Conservation (phyloP, 2,113 vertebrate genomes). For the Hipposideros armiger region DNA sequence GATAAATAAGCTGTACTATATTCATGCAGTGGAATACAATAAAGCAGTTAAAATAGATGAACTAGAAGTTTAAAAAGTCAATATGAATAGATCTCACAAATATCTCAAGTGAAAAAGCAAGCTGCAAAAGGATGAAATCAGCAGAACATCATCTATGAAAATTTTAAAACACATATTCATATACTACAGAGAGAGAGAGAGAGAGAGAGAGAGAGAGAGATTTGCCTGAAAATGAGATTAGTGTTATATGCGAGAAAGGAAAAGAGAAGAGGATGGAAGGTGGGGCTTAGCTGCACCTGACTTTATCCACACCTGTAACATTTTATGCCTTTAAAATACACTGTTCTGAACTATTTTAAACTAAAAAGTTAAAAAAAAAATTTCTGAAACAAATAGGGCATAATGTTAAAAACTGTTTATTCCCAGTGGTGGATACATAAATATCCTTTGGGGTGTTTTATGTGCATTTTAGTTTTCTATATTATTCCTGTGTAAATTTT, state of each 20-base stretch:
- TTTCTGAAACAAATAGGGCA: not conserved
- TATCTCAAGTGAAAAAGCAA: not conserved
- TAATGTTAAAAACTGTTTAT: not conserved
- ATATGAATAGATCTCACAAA: not conserved
- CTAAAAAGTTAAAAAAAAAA: not conserved
- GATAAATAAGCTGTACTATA: not conserved
- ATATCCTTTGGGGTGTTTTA: slow-evolving; percentile 52
- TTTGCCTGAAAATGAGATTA: not conserved
- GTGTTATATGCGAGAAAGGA: not conserved
- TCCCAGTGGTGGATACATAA: not conserved
- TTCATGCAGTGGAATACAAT: not conserved
- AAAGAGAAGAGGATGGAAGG: not conserved
- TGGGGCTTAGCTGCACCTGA: not conserved
- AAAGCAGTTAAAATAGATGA: not conserved
- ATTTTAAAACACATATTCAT: not conserved
- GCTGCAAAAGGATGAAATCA: slow-evolving; percentile 9
- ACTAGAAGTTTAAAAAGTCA: not conserved
- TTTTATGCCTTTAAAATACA: slow-evolving; percentile 34
- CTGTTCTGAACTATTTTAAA: slow-evolving; percentile 47
- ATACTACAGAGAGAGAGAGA: too few relatives aligned
- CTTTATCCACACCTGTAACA: not conserved
- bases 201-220: not conserved
- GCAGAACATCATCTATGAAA: not conserved
- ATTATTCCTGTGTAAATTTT: slow-evolving; percentile 46
- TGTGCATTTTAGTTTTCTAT: slow-evolving; percentile 36